phyloP scores from a whole-genome alignment of 2,113 vertebrate species.

The Campylomormyrus numenius region DNA sequence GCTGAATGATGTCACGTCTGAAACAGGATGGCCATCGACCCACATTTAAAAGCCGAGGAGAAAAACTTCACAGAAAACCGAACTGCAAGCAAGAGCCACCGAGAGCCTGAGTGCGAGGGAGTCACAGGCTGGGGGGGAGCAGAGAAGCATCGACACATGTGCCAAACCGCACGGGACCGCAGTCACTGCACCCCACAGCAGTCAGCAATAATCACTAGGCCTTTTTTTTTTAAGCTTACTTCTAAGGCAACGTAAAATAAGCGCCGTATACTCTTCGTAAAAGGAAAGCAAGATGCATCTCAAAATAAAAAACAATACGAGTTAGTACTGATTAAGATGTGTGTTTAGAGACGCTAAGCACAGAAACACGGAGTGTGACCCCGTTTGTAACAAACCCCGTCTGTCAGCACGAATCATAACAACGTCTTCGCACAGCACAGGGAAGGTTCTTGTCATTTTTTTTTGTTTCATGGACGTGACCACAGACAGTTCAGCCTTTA shows the following conservation, averaged over 20 bases:
- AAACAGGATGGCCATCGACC: background rate
- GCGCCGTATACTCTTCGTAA: conserved; percentile 30
- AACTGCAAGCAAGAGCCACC: background rate
- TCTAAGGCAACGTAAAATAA: conserved; percentile 51
- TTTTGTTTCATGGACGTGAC: conserved; percentile 5
- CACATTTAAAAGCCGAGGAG: background rate
- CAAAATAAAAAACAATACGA: background rate
- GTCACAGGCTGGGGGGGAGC: background rate
- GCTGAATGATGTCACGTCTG: background rate
- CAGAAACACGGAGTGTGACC: background rate
- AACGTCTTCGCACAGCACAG: background rate
- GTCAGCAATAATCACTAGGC: background rate
- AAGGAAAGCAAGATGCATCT: conserved; percentile 30
- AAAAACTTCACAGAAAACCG: background rate
- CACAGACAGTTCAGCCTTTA: conserved; percentile 17
- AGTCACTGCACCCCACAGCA: conserved; percentile 20
- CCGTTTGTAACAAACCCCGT: background rate
- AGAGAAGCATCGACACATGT: background rate
- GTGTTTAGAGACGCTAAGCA: background rate
- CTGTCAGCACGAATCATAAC: background rate
- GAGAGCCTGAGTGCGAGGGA: background rate
- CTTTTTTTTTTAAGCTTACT: conserved; percentile 16
- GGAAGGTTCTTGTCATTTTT: conserved; percentile 29
- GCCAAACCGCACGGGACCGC: background rate
- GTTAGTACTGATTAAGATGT: background rate